Base-by-base conservation (phyloP, 37 sponge, comb jelly and placozoan species). In the Ephydatia muelleri region DNA sequence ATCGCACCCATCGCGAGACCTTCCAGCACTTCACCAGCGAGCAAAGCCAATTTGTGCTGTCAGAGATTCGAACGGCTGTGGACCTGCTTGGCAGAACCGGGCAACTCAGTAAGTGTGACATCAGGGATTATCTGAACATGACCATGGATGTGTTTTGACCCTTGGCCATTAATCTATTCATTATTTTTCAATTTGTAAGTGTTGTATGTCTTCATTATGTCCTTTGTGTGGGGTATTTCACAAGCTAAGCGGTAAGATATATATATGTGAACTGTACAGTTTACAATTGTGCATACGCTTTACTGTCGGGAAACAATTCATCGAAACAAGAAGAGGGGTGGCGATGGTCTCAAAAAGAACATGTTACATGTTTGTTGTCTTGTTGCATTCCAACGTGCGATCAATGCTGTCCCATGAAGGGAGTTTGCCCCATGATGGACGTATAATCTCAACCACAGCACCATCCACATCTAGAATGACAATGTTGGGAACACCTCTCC, bases 21-120 rank as follows among this genome's bases (percentile, higher is more conserved):
- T 87, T 87, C 75, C 76, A 80, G 26, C 87, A 80, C 47, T 87
- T 66, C 67, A 87, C 87, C 39, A 3, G 47, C 4, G 75, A 72
- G 23, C 87, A 87, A 31, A 75, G 57, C 13, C 22, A 25, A 0
- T 80, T 81, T 57, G 57, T 87, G 40, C 72, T 57, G 19, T 57
- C 57, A 1, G 57, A 57, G 57, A 21, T 57, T 14, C 57, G 19
- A 14, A 21, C 57, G 6, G 57, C 57, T 1, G 57, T 57, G 16
- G 57, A 57, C 57, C 57, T 57, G 57, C 19, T 57, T 14, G 16
- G 19, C 57, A 14, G 57, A 1, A 14, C 57, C 12, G 57, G 16
- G 19, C 57, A 57, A 11, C 57, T 57, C 19, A 14, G 57, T 21
- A 57, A 21, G 57, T 57, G 57, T 21, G 57, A 57, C 57, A 57